Evolutionary conservation across 35 echinoderm and acorn worm genomes (phyloP).

Genomic region (Ptychodera flava): DNA sequence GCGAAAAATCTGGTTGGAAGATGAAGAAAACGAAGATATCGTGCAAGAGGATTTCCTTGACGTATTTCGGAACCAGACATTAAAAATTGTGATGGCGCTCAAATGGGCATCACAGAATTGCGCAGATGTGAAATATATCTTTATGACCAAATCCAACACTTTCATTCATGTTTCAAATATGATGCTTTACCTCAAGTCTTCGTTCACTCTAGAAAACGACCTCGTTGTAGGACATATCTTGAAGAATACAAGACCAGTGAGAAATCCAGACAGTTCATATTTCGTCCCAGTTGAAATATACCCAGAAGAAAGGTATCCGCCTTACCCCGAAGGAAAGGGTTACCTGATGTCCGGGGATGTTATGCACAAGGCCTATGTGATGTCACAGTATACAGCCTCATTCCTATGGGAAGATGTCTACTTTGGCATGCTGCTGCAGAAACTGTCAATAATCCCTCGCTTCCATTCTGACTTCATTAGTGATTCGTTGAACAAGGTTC

Average conservation of each 20-base stretch:
- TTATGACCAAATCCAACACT: neutral
- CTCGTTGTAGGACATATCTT: neutral
- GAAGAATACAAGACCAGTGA: neutral
- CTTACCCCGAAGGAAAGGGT: neutral
- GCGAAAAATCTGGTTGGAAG: neutral
- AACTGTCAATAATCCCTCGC: neutral
- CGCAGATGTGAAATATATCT: neutral
- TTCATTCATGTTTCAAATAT: neutral
- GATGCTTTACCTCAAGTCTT: neutral
- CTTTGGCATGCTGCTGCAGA: neutral
- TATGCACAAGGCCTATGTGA: neutral
- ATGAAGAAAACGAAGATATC: neutral
- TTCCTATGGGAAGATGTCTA: neutral
- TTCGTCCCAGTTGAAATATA: neutral
- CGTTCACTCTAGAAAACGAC: neutral
- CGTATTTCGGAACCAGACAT: neutral
- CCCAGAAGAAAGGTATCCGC: neutral
- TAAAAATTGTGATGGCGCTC: neutral
- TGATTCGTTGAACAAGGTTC: neutral
- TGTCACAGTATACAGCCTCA: neutral
- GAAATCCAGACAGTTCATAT: neutral
- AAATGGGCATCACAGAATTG: neutral
- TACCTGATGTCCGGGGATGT: neutral
- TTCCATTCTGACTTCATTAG: neutral
- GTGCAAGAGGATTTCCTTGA: neutral